phyloP scores from a whole-genome alignment of 2,888 invertebrate genomes.

The Drosophila siamana region DNA sequence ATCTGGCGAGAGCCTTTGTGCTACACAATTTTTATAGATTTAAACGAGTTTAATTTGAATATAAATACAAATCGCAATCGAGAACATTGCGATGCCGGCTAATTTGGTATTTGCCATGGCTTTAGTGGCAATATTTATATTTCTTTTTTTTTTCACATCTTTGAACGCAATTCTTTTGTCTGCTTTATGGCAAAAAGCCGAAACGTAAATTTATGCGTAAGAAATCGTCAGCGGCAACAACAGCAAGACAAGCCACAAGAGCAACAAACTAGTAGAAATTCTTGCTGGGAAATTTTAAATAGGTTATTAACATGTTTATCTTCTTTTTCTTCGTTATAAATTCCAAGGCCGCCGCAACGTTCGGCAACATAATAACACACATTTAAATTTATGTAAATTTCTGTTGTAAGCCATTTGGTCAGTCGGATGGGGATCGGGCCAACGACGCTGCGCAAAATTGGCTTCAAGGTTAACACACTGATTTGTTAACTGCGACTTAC shows the following conservation, averaged over 20 bases:
- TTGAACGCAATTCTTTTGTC: slow-evolving; percentile 30
- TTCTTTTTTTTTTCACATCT: slow-evolving; percentile 12
- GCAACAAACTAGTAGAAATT: slow-evolving; percentile 67
- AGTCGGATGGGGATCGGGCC: slow-evolving; percentile 16
- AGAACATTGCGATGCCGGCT: slow-evolving; percentile 72
- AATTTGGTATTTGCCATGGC: slow-evolving; percentile 69
- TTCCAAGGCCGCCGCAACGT: slow-evolving; percentile 64
- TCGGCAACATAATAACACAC: slow-evolving; percentile 73
- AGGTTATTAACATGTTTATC: slow-evolving; percentile 79
- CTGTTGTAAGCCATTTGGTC: slow-evolving; percentile 55
- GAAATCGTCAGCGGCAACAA: slow-evolving; percentile 2
- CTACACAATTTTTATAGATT: slow-evolving; percentile 75
- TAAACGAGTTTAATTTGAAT: slow-evolving; percentile 80
- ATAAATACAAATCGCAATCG: slow-evolving; percentile 75
- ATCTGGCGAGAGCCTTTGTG: slow-evolving; percentile 74
- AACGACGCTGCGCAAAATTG: slow-evolving; percentile 45
- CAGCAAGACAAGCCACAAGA: slow-evolving; percentile 7
- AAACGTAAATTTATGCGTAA: slow-evolving; percentile 58
- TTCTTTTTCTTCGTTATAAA: slow-evolving; percentile 73
- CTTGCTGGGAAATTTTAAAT: slow-evolving; percentile 77
- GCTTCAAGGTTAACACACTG: slow-evolving; percentile 47
- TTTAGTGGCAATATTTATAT: slow-evolving; percentile 38
- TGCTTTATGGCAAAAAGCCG: slow-evolving; percentile 24
- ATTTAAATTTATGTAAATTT: slow-evolving; percentile 75
- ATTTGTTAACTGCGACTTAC: slow-evolving; percentile 40